Percentiles rank a stretch among this genome's conserved stretches.
These are phyloP conservation scores for Tiaroga cobitis DNA, from an alignment of 2,797 vertebrate genomes.

Conservation along the genomic window DNA sequence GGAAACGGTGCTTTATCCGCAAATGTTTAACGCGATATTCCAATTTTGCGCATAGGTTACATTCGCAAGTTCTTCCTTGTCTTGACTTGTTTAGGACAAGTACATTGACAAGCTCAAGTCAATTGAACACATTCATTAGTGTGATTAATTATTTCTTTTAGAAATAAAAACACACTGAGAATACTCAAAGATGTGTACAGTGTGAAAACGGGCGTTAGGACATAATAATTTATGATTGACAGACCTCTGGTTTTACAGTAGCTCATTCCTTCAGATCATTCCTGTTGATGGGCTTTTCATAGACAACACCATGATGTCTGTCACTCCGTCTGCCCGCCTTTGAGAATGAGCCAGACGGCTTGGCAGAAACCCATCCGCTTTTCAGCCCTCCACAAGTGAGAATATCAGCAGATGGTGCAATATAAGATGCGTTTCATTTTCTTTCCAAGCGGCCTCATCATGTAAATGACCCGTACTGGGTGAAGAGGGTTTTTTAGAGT, in stretches of 20 bases:
- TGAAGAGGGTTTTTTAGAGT: neutral
- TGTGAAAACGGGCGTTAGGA: neutral
- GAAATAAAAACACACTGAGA: too few species aligned
- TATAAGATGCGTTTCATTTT: constrained; percentile 67
- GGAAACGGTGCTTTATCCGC: too few species aligned
- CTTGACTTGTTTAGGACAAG: neutral
- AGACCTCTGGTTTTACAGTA: neutral
- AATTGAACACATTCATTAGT: neutral
- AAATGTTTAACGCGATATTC: too few species aligned
- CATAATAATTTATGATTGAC: neutral
- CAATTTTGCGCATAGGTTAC: too few species aligned
- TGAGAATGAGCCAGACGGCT: constrained; percentile 29
- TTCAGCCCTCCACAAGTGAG: constrained; percentile 63
- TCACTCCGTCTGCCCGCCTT: constrained; percentile 30
- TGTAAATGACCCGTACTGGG: constrained; percentile 18
- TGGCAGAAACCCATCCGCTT: constrained; percentile 22
- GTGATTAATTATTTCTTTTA: too few species aligned
- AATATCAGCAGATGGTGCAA: constrained; percentile 74
- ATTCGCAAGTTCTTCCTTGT: too few species aligned
- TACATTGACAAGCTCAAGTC: neutral
- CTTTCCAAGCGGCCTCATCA: constrained; percentile 28
- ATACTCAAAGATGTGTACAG: neutral
- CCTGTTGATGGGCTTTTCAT: neutral
- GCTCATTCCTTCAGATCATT: constrained; percentile 13
- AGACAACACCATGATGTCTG: constrained; percentile 52